A percentile compares a stretch with the other conserved stretches of the same genome.
phyloP scores from a whole-genome alignment of 1,140 invertebrate species.

The silkworm (Bombyx mori) region DNA sequence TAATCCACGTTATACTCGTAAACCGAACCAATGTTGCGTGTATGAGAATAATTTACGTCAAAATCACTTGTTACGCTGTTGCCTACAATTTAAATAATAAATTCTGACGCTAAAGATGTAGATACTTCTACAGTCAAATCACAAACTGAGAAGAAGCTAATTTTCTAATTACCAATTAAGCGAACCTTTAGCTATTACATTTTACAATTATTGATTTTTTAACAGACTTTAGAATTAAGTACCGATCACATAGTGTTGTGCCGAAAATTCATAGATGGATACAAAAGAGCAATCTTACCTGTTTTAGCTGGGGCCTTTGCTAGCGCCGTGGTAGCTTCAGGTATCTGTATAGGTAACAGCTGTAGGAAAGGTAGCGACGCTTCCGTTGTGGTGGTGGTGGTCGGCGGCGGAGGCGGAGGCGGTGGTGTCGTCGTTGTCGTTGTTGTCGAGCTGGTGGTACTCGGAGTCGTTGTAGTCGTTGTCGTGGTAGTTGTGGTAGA shows the following conservation, averaged over 20 bases:
- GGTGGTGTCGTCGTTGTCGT: slow-evolving; percentile 48
- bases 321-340: slow-evolving; percentile 38
- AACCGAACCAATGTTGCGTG: slow-evolving; percentile 16
- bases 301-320: slow-evolving; percentile 42
- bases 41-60: slow-evolving; percentile 23
- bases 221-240: too few relatives aligned
- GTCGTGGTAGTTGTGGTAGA: slow-evolving; percentile 28
- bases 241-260: too few relatives aligned
- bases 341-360: slow-evolving; percentile 45
- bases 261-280: too few relatives aligned
- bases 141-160: too few relatives aligned
- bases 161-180: too few relatives aligned
- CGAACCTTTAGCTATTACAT: too few relatives aligned
- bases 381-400: slow-evolving; percentile 50
- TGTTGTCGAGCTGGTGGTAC: slow-evolving; percentile 61
- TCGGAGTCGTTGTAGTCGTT: slow-evolving; percentile 51
- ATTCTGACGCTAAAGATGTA: too few relatives aligned
- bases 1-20: slow-evolving; percentile 28
- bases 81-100: slow-evolving; percentile 22
- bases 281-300: slow-evolving; percentile 23
- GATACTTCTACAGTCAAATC: not conserved
- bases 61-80: slow-evolving; percentile 16
- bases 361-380: slow-evolving; percentile 51
- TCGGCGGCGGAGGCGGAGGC: slow-evolving; percentile 42
- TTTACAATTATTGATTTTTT: too few relatives aligned